These are phyloP conservation scores for Lerema accius DNA, from an alignment of 1,140 invertebrate species.

Conservation along the genomic window DNA sequence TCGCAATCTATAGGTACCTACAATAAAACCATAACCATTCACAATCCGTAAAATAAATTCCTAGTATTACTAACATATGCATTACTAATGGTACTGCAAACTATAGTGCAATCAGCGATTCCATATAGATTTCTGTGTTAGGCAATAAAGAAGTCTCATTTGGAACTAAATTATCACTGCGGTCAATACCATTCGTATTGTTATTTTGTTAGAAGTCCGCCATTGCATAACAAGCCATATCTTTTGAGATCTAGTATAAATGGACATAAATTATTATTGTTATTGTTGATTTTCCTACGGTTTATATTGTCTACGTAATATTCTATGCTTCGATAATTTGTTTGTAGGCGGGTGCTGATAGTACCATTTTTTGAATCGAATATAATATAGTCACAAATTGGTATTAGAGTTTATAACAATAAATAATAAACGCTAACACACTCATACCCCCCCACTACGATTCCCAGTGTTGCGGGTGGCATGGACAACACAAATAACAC, in stretches of 20 bases:
- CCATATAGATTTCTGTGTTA: slow-evolving; percentile 31
- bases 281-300: neutral
- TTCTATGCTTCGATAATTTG: too few species aligned
- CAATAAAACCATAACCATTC: slow-evolving; percentile 9
- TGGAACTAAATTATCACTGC: slow-evolving; percentile 27
- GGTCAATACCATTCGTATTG: slow-evolving; percentile 26
- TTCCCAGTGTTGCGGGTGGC: too few species aligned
- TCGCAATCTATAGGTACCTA: neutral
- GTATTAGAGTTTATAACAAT: too few species aligned
- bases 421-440: too few species aligned
- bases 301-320: slow-evolving; percentile 9
- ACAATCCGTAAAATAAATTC: slow-evolving; percentile 25
- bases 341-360: too few species aligned
- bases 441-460: too few species aligned
- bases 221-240: slow-evolving; percentile 12
- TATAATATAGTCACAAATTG: too few species aligned
- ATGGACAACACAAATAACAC: too few species aligned
- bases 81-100: slow-evolving; percentile 23
- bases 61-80: slow-evolving; percentile 6
- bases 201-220: slow-evolving; percentile 7
- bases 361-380: too few species aligned
- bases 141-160: slow-evolving; percentile 33
- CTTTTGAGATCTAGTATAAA: slow-evolving; percentile 2
- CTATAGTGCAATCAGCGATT: slow-evolving; percentile 24
- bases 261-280: slow-evolving; percentile 13